Evolutionary conservation across 2,797 vertebrate species (phyloP).

Genomic region (Mastacembelus armatus): DNA sequence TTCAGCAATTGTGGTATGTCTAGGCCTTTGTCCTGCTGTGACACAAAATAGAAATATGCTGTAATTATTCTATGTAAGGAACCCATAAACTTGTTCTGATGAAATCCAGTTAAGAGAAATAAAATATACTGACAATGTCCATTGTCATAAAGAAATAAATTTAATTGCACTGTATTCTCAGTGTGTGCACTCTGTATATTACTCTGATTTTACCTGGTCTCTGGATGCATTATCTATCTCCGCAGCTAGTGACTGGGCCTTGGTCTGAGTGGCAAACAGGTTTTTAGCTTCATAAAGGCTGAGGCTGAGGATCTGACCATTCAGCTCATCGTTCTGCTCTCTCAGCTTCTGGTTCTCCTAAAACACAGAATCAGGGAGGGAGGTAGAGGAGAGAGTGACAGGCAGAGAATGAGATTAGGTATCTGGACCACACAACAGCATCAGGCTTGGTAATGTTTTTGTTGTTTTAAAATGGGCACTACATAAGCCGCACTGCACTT

Average conservation of each 20-base stretch:
- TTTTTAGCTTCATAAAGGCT: conserved; percentile 96
- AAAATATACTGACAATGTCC: not conserved
- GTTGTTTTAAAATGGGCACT: conserved; percentile 19
- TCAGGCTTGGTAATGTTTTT: not conserved
- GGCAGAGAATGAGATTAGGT: conserved; percentile 8
- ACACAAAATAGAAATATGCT: conserved; percentile 17
- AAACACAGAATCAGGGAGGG: conserved; percentile 7
- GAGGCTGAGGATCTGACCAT: conserved; percentile 95
- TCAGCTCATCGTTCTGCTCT: conserved; percentile 96
- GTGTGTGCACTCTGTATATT: not conserved
- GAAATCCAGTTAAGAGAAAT: not conserved
- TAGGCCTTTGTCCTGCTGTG: conserved; percentile 8
- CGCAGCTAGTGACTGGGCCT: conserved; percentile 95
- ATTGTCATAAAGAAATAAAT: not conserved
- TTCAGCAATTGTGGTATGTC: conserved; percentile 22
- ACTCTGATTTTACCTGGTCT: conserved; percentile 87
- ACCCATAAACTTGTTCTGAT: not conserved
- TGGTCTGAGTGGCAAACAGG: conserved; percentile 95
- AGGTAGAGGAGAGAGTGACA: not conserved
- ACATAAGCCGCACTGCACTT: conserved; percentile 60
- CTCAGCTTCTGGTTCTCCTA: conserved; percentile 95
- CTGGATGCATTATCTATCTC: conserved; percentile 97
- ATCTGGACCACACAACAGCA: not conserved
- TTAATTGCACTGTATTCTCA: not conserved
- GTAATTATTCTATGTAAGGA: not conserved